phyloP scores from a whole-genome alignment of 2,113 vertebrate species.

The Brachypodius melanocephalos region DNA sequence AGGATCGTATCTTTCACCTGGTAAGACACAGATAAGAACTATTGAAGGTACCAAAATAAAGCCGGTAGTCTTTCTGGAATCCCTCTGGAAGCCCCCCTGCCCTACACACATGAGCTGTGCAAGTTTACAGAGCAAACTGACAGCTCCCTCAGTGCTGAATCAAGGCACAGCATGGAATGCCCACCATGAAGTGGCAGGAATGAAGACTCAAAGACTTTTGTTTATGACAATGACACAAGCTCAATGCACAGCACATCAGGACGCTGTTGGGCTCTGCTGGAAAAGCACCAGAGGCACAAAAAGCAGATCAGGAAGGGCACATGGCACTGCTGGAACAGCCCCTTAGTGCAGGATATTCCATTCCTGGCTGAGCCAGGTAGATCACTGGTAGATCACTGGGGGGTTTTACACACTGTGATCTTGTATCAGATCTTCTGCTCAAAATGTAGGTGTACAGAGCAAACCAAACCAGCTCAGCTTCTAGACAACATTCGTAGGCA shows the following conservation, averaged over 20 bases:
- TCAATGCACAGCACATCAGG: neutral
- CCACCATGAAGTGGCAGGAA: conserved; percentile 55
- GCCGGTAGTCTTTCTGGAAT: neutral
- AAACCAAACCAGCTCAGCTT: neutral
- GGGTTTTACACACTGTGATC: neutral
- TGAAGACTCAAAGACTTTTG: conserved; percentile 44
- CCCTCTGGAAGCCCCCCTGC: neutral
- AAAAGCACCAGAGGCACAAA: conserved; percentile 1
- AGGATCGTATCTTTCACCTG: conserved; percentile 88
- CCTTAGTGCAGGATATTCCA: neutral
- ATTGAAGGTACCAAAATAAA: neutral
- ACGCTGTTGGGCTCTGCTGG: neutral
- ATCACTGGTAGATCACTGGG: no score
- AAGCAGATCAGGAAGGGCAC: neutral
- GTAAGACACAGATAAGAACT: conserved; percentile 44
- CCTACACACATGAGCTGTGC: neutral
- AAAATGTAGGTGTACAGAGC: neutral
- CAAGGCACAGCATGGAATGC: conserved; percentile 39
- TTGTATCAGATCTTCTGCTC: neutral
- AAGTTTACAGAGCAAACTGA: conserved; percentile 48
- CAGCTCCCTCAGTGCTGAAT: conserved; percentile 49
- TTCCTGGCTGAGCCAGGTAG: neutral
- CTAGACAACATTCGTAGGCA: neutral
- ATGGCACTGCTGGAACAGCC: neutral
- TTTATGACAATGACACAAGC: conserved; percentile 3